Conservation (phyloP, 2,797 vertebrate genomes). For the Cyprinella venusta region DNA sequence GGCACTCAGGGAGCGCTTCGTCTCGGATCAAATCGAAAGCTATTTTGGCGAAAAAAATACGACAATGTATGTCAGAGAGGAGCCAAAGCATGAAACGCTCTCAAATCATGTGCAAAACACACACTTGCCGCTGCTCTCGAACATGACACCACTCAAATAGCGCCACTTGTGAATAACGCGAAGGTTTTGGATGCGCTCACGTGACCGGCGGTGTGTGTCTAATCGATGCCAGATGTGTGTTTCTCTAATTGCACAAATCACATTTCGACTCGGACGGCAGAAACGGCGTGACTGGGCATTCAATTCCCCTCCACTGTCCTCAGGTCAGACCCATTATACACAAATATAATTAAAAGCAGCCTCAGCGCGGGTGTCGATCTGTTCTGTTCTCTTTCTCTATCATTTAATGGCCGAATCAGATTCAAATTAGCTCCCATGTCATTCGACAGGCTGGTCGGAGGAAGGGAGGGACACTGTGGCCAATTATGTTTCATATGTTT, state of each 20-base stretch:
- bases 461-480: conserved; percentile 72
- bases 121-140: background rate
- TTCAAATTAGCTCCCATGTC: conserved; percentile 84
- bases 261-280: conserved; percentile 71
- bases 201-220: conserved; percentile 21
- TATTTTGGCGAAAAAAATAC: background rate
- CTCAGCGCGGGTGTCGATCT: conserved; percentile 77
- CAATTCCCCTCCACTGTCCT: conserved; percentile 73
- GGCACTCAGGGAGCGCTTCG: background rate
- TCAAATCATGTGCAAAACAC: conserved; percentile 9
- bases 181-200: background rate
- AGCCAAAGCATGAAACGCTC: background rate
- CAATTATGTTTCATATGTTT: conserved; percentile 74
- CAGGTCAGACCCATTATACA: conserved; percentile 70
- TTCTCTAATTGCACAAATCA: conserved; percentile 69
- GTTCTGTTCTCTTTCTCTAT: conserved; percentile 73
- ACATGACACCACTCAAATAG: background rate
- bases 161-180: background rate
- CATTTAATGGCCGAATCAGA: conserved; percentile 82
- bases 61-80: conserved; percentile 4
- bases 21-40: conserved; percentile 16
- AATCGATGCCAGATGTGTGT: conserved; percentile 60
- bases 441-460: conserved; percentile 74
- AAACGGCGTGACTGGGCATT: conserved; percentile 66
- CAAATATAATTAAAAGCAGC: conserved; percentile 68